Conservation (phyloP, 1,140 invertebrate genomes). For the Mylabris phalerata region DNA sequence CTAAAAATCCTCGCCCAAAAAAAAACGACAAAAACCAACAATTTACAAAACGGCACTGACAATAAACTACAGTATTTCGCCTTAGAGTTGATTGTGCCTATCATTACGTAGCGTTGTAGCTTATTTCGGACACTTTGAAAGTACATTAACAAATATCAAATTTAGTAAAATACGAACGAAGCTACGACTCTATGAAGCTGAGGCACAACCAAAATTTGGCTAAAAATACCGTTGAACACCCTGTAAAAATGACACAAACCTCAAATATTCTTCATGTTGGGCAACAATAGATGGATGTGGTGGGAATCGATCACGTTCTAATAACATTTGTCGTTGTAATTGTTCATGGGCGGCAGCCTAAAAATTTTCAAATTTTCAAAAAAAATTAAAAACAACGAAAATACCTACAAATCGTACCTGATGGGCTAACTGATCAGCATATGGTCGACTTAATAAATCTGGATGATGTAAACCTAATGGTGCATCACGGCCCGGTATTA, state of each 20-base stretch:
- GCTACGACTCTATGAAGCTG: neutral
- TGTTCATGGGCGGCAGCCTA: conserved; percentile 73
- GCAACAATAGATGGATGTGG: conserved; percentile 59
- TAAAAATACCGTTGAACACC: neutral
- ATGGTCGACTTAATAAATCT: conserved; percentile 69
- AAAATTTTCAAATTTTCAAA: neutral
- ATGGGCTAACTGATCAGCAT: conserved; percentile 76
- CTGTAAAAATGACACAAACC: conserved; percentile 46
- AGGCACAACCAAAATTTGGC: neutral
- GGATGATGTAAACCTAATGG: conserved; percentile 58
- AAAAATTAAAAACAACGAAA: conserved; percentile 20
- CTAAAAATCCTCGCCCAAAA: no score
- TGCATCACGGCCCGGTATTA: conserved; percentile 54
- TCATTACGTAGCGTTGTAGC: neutral
- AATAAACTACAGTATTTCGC: neutral
- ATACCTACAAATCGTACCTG: conserved; percentile 46
- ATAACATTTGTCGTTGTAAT: conserved; percentile 73
- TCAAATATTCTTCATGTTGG: conserved; percentile 75
- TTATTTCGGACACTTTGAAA: neutral
- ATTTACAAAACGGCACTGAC: conserved; percentile 4
- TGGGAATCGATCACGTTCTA: conserved; percentile 70
- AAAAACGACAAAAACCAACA: no score
- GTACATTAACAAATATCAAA: neutral
- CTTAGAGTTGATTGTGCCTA: neutral
- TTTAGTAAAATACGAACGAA: no score